A percentile compares a stretch with the other conserved stretches of the same genome.
phyloP scores from a whole-genome alignment of 2,797 vertebrate genomes.

The Sebastes jordani region DNA sequence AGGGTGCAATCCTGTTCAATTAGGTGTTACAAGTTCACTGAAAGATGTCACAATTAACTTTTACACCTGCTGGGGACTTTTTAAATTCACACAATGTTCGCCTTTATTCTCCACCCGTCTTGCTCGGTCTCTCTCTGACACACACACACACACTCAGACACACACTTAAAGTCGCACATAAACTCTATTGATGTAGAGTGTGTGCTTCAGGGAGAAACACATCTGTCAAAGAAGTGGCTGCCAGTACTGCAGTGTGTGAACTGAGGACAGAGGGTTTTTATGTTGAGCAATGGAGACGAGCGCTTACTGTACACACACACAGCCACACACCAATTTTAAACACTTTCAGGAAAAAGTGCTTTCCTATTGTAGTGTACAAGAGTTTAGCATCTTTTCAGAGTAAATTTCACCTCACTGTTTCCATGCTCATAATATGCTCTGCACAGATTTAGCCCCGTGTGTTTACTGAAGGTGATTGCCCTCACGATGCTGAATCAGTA shows the following conservation, averaged over 20 bases:
- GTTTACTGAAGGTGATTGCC: background rate
- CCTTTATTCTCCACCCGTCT: background rate
- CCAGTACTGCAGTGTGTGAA: slow-evolving; percentile 48
- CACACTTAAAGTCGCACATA: background rate
- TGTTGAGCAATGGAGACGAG: background rate
- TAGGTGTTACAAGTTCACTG: background rate
- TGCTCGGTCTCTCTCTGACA: background rate
- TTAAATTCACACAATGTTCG: background rate
- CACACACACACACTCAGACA: background rate
- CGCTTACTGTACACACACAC: background rate
- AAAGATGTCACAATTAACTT: slow-evolving; percentile 17
- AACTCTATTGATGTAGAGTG: slow-evolving; percentile 28
- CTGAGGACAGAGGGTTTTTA: slow-evolving; percentile 39
- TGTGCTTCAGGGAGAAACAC: slow-evolving; percentile 55
- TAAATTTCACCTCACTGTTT: background rate
- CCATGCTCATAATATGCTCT: background rate
- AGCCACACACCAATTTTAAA: background rate
- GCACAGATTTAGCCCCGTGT: background rate
- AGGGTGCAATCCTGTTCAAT: slow-evolving; percentile 29
- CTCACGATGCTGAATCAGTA: background rate
- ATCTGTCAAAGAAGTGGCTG: slow-evolving; percentile 51
- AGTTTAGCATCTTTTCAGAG: background rate
- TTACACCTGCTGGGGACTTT: slow-evolving; percentile 6
- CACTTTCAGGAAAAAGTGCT: background rate
- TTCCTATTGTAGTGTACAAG: background rate